phyloP scores from a whole-genome alignment of 1,140 invertebrate species.

The Hypsibius dujardini region DNA sequence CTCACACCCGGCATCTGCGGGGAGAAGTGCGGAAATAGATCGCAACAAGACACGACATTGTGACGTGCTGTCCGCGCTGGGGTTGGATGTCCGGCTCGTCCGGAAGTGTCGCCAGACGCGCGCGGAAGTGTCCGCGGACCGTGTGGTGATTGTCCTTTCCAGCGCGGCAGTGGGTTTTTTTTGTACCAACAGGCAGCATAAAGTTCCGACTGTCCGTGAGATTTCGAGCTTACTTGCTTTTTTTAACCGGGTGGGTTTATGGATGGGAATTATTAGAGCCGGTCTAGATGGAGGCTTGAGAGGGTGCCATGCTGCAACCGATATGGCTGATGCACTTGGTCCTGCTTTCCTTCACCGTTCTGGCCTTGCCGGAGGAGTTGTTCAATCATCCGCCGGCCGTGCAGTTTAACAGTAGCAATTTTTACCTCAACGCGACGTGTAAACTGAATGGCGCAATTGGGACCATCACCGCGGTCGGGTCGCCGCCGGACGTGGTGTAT shows the following conservation, averaged over 20 bases:
- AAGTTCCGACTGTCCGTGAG: background rate
- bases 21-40: background rate
- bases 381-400: background rate
- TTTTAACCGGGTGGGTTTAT: background rate
- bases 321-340: background rate
- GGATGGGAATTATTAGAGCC: background rate
- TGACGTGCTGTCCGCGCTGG: too few species aligned
- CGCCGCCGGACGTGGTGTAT: background rate
- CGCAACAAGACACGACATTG: background rate
- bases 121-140: too few species aligned
- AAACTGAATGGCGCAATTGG: background rate
- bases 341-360: background rate
- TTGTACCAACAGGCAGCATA: too few species aligned
- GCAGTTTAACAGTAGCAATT: background rate
- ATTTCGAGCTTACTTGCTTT: background rate
- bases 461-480: background rate
- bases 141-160: too few species aligned
- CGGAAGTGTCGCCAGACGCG: too few species aligned
- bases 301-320: background rate
- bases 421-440: slow-evolving; percentile 2
- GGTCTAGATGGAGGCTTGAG: background rate
- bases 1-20: background rate
- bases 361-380: background rate
- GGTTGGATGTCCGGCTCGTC: too few species aligned
- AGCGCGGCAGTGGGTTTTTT: too few species aligned